These are phyloP conservation scores for Hemibagrus wyckioides DNA, from an alignment of 2,113 vertebrate genomes.

Conservation along the genomic window DNA sequence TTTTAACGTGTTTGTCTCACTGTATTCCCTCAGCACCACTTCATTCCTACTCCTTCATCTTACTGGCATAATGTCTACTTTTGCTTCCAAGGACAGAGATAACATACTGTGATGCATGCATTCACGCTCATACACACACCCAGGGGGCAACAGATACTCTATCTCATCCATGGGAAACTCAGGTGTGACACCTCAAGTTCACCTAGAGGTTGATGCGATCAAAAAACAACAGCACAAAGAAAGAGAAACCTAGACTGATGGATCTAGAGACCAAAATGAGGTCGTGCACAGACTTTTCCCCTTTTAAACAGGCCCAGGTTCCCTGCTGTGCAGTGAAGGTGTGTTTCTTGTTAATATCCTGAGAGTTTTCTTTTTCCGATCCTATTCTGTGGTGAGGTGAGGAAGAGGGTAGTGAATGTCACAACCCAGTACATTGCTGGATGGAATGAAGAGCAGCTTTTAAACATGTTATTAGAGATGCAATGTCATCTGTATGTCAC, in stretches of 20 bases:
- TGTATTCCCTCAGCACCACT: conserved; percentile 4
- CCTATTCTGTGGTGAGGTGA: neutral
- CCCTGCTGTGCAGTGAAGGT: neutral
- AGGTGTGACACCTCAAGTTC: conserved; percentile 52
- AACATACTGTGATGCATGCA: conserved; percentile 8
- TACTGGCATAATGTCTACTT: conserved; percentile 29
- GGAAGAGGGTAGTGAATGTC: conserved; percentile 7
- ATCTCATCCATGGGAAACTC: conserved; percentile 53
- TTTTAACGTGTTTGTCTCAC: conserved; percentile 23
- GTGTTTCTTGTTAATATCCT: conserved; percentile 40
- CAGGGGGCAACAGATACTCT: neutral
- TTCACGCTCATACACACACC: conserved; percentile 27
- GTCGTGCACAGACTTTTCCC: neutral
- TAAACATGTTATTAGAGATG: neutral
- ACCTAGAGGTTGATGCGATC: conserved; percentile 36
- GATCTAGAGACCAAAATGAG: neutral
- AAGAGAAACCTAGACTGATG: neutral
- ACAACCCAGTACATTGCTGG: neutral
- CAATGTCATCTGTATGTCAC: neutral
- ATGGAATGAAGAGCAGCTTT: neutral
- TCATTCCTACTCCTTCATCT: conserved; percentile 5
- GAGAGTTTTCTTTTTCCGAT: neutral
- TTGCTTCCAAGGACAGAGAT: conserved; percentile 25
- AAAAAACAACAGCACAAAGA: conserved; percentile 28
- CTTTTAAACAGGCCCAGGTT: neutral